Conservation (phyloP, 37 sponge, comb jelly and placozoan genomes). For the Amphimedon queenslandica region DNA sequence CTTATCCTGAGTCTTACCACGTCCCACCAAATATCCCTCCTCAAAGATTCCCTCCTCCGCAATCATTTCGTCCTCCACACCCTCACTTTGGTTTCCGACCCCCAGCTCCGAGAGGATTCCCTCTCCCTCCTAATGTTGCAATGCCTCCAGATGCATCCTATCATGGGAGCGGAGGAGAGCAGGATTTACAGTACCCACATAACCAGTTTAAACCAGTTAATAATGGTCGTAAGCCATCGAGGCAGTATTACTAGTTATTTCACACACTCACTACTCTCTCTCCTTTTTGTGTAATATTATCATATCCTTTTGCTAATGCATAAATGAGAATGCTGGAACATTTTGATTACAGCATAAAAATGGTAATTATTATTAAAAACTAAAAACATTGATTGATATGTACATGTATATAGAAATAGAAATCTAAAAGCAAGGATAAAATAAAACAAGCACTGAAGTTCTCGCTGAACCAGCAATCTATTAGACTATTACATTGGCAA, state of each 20-base stretch:
- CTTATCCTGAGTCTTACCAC: background rate
- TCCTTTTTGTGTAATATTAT: background rate
- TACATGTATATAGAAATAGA: no score
- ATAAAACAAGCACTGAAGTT: background rate
- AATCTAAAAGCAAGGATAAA: no score
- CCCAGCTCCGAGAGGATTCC: background rate
- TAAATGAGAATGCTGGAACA: no score
- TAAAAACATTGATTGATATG: no score
- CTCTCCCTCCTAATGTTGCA: background rate
- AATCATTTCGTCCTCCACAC: background rate
- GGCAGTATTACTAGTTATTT: background rate
- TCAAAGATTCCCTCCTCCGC: background rate
- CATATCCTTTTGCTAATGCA: no score
- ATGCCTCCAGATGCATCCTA: no score
- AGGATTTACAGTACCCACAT: background rate
- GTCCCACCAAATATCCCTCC: background rate
- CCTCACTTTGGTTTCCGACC: background rate
- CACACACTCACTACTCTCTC: background rate
- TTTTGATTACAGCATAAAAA: no score
- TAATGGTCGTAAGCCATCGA: background rate
- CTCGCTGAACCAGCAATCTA: no score
- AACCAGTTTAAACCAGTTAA: background rate
- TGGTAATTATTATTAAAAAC: no score
- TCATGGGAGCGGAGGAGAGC: no score
- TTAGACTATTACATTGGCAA: conserved; percentile 55